Evolutionary conservation across 2,797 vertebrate genomes (phyloP).

Genomic region (Acropternis orthonyx): DNA sequence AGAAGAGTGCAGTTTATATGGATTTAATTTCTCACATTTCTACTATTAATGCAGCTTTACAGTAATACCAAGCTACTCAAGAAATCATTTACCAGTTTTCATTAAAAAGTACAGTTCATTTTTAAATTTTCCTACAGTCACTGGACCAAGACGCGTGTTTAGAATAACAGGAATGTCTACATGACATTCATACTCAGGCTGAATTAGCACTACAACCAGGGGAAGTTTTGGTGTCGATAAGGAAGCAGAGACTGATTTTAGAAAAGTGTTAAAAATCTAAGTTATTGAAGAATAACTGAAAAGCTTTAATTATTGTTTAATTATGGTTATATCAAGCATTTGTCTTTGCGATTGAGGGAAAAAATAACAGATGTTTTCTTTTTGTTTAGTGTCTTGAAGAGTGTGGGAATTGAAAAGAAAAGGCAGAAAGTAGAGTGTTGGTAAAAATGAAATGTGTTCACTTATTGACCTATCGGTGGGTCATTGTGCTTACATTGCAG

Average conservation of each 20-base stretch:
- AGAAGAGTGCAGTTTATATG: background rate
- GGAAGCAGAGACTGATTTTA: background rate
- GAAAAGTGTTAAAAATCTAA: background rate
- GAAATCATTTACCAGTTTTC: conserved; percentile 10
- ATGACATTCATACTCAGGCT: background rate
- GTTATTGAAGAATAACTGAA: background rate
- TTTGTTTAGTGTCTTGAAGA: background rate
- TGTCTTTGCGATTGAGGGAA: background rate
- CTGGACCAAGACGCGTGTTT: background rate
- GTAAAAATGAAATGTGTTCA: background rate
- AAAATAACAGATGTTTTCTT: background rate
- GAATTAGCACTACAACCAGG: background rate
- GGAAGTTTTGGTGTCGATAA: background rate
- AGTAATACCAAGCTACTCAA: background rate
- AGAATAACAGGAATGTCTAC: background rate
- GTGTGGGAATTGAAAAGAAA: background rate
- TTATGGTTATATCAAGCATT: background rate
- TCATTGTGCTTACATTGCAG: background rate
- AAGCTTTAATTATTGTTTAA: background rate
- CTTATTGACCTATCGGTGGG: background rate
- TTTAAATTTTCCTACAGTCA: background rate
- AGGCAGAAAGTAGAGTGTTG: background rate
- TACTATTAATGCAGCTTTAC: background rate
- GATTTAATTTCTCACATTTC: background rate
- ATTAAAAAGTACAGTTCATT: background rate